Evolutionary conservation across 2,888 invertebrate species (phyloP).

Genomic region (Drosophila buzzatii): DNA sequence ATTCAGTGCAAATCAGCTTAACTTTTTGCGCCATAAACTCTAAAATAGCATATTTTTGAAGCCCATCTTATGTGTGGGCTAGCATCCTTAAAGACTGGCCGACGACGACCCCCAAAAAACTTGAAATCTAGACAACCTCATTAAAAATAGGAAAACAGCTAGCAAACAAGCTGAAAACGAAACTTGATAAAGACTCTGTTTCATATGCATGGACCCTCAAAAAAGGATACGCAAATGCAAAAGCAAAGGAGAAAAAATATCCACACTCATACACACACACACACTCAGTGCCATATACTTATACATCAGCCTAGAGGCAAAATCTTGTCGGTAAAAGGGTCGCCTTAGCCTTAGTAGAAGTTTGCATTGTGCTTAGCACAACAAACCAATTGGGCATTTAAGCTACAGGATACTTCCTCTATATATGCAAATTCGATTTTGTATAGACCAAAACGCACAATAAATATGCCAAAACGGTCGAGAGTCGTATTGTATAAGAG

Average conservation of each 20-base stretch:
- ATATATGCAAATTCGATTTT: slow-evolving; percentile 69
- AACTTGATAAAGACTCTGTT: slow-evolving; percentile 55
- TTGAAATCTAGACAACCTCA: slow-evolving; percentile 67
- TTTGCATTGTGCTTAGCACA: slow-evolving; percentile 61
- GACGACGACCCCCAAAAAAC: background rate
- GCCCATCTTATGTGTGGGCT: slow-evolving; percentile 23
- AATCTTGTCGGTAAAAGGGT: slow-evolving; percentile 53
- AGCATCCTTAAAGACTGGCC: slow-evolving; percentile 27
- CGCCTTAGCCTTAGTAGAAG: slow-evolving; percentile 33
- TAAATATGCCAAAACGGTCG: slow-evolving; percentile 37
- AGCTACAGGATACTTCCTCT: slow-evolving; percentile 39
- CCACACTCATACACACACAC: background rate
- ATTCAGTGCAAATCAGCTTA: slow-evolving; percentile 69
- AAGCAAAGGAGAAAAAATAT: slow-evolving; percentile 20
- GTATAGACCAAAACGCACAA: slow-evolving; percentile 49
- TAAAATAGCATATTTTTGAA: slow-evolving; percentile 56
- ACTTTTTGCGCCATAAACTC: slow-evolving; percentile 68
- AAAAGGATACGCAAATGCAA: slow-evolving; percentile 48
- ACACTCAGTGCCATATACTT: background rate
- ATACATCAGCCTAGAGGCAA: slow-evolving; percentile 46
- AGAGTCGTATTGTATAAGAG: slow-evolving; percentile 37
- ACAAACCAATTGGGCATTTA: slow-evolving; percentile 65
- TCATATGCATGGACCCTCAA: slow-evolving; percentile 22
- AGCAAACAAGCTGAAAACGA: slow-evolving; percentile 52
- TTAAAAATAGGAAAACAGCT: slow-evolving; percentile 58